Evolutionary conservation across 1,140 invertebrate species (phyloP).

Genomic region (Latrodectus geometricus): DNA sequence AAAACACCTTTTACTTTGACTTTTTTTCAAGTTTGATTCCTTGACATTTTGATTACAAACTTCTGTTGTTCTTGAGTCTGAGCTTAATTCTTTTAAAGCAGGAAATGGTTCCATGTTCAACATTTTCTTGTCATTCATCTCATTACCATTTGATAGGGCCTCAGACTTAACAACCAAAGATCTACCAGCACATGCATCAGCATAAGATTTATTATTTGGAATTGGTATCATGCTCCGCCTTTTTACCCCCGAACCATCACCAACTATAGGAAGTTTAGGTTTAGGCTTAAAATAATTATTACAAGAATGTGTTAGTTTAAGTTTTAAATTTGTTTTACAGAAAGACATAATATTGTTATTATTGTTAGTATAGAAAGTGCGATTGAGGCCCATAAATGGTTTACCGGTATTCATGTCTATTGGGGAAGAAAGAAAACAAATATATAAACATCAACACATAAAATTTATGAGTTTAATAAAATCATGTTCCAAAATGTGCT

Average conservation of each 20-base stretch:
- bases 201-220: constrained; percentile 10
- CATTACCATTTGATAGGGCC: constrained; percentile 33
- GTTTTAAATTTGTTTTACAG: constrained; percentile 5
- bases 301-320: constrained; percentile 4
- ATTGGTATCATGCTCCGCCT: constrained; percentile 10
- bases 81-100: too few species aligned
- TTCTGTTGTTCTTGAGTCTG: too few species aligned
- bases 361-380: constrained; percentile 12
- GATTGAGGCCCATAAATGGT: constrained; percentile 45
- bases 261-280: neutral
- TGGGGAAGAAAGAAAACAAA: constrained; percentile 19
- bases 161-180: constrained; percentile 38
- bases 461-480: too few species aligned
- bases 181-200: neutral
- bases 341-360: constrained; percentile 6
- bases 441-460: neutral
- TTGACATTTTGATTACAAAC: too few species aligned
- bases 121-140: neutral
- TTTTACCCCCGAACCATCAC: neutral
- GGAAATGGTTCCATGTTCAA: too few species aligned
- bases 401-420: constrained; percentile 21
- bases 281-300: constrained; percentile 29
- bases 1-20: too few species aligned
- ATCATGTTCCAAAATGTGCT: too few species aligned
- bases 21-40: too few species aligned